Percentiles rank a stretch among this genome's conserved stretches.
Conservation (phyloP, 2,113 vertebrate species). For the Gadus chalcogrammus region DNA sequence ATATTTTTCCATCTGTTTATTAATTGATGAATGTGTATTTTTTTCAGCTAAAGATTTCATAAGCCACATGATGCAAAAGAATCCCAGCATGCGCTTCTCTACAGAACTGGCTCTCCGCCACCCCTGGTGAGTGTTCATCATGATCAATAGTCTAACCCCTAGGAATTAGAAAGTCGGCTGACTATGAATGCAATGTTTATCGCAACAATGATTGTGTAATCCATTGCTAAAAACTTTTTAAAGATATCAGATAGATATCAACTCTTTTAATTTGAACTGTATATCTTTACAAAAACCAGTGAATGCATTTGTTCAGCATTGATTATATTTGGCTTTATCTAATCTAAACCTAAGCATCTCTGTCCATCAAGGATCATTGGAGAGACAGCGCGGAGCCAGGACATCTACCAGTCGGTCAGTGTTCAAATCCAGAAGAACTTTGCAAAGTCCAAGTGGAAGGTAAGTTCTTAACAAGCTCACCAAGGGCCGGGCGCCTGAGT, state of each 20-base stretch:
- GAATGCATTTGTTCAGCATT: too few species aligned
- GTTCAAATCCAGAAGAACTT: slow-evolving; percentile 97
- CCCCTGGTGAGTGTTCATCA: slow-evolving; percentile 81
- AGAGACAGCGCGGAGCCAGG: slow-evolving; percentile 87
- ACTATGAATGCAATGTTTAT: too few species aligned
- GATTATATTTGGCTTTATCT: neutral
- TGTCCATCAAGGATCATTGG: slow-evolving; percentile 83
- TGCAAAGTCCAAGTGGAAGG: slow-evolving; percentile 96
- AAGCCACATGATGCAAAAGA: slow-evolving; percentile 90
- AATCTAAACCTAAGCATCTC: slow-evolving; percentile 27
- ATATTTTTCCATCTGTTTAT: too few species aligned
- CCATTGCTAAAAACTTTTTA: too few species aligned
- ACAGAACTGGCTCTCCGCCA: slow-evolving; percentile 88
- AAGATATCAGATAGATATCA: too few species aligned
- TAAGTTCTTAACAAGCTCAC: slow-evolving; percentile 61
- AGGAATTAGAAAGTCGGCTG: too few species aligned
- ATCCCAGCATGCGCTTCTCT: slow-evolving; percentile 80
- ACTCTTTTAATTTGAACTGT: too few species aligned
- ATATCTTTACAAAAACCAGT: too few species aligned
- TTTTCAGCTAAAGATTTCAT: slow-evolving; percentile 92
- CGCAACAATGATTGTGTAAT: too few species aligned
- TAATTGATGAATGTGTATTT: neutral
- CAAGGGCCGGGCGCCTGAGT: neutral
- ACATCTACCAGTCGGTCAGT: slow-evolving; percentile 94
- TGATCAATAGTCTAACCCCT: too few species aligned